Percentiles rank a stretch among this genome's conserved stretches.
phyloP scores from a whole-genome alignment of 1,140 invertebrate species.

The Papilio dardanus region DNA sequence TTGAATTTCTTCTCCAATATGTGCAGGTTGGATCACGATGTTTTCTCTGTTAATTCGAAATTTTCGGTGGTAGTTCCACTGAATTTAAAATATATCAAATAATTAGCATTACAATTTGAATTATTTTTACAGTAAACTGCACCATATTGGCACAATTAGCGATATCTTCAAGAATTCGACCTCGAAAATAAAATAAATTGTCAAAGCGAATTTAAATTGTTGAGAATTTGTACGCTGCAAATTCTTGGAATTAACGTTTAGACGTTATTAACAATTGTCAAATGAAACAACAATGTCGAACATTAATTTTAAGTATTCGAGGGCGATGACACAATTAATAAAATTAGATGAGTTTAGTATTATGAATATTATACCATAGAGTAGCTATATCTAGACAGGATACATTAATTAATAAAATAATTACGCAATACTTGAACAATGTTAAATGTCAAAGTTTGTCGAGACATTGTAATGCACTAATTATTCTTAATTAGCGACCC shows the following conservation, averaged over 20 bases:
- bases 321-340: conserved; percentile 29
- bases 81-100: no score
- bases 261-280: conserved; percentile 34
- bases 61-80: no score
- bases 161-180: conserved; percentile 3
- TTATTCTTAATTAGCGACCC: no score
- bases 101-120: neutral
- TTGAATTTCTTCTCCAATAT: no score
- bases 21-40: no score
- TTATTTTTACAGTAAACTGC: neutral
- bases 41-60: no score
- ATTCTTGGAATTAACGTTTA: conserved; percentile 32
- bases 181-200: conserved; percentile 31
- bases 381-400: neutral
- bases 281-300: conserved; percentile 35
- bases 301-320: conserved; percentile 33
- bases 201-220: conserved; percentile 31
- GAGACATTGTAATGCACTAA: no score
- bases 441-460: no score
- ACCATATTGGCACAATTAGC: neutral
- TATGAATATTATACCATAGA: neutral
- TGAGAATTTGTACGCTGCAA: conserved; percentile 32
- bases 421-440: no score
- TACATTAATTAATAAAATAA: neutral
- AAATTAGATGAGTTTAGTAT: neutral